phyloP scores from a whole-genome alignment of 2,888 invertebrate genomes.

The Monochamus alternatus region DNA sequence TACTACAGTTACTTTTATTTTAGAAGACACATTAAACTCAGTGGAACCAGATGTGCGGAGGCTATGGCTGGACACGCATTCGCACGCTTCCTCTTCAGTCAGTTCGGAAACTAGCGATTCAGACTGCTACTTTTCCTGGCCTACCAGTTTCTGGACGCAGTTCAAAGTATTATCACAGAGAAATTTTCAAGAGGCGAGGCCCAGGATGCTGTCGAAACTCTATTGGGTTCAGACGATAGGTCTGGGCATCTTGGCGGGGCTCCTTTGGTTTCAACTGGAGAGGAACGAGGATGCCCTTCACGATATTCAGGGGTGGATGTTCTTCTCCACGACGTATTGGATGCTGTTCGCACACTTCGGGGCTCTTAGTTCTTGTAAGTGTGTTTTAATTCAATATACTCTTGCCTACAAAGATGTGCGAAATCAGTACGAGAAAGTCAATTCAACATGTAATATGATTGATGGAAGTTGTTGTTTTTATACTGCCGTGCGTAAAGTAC shows the following conservation, averaged over 20 bases:
- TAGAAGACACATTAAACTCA: conserved; percentile 71
- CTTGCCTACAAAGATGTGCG: too few relatives aligned
- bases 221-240: conserved; percentile 86
- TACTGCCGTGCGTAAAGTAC: too few relatives aligned
- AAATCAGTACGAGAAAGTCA: too few relatives aligned
- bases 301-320: conserved; percentile 89
- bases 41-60: conserved; percentile 78
- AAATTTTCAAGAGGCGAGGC: conserved; percentile 83
- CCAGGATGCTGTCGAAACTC: conserved; percentile 83
- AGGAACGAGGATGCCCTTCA: conserved; percentile 82
- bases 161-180: conserved; percentile 83
- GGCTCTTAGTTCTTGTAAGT: conserved; percentile 84
- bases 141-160: conserved; percentile 86
- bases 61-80: conserved; percentile 81
- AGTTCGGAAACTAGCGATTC: conserved; percentile 76
- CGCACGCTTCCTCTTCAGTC: conserved; percentile 78
- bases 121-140: conserved; percentile 79
- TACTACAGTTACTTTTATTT: conserved; percentile 41
- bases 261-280: conserved; percentile 86
- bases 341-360: conserved; percentile 87
- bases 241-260: conserved; percentile 81
- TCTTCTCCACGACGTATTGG: conserved; percentile 88
- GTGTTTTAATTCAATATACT: conserved; percentile 9
- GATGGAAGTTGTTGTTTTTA: too few relatives aligned
- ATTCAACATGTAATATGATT: too few relatives aligned